Conservation (phyloP, 2,888 invertebrate genomes). For the Mesorhabditis sp. region DNA sequence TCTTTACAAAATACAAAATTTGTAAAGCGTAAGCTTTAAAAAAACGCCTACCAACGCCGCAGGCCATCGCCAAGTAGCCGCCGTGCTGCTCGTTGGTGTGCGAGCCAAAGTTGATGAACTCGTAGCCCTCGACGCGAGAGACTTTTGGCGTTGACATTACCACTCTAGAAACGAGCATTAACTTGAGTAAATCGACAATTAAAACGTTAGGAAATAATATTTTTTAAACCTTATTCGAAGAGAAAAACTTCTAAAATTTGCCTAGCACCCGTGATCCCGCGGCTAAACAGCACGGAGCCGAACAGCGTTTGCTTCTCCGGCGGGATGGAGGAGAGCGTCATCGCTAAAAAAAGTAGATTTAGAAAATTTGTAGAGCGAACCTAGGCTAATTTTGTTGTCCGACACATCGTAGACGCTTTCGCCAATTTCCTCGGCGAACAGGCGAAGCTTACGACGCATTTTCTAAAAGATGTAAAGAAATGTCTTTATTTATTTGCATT, state of each 20-base stretch:
- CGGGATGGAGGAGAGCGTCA: slow-evolving; percentile 44
- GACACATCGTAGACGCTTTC: slow-evolving; percentile 42
- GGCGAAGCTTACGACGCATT: slow-evolving; percentile 27
- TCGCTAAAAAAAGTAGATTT: slow-evolving; percentile 24
- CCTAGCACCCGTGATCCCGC: slow-evolving; percentile 48
- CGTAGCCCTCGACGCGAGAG: slow-evolving; percentile 31
- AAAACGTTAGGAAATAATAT: too few species aligned
- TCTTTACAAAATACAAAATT: neutral
- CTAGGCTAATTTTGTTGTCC: slow-evolving; percentile 41
- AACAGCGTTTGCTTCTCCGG: slow-evolving; percentile 39
- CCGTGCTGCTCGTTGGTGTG: slow-evolving; percentile 38
- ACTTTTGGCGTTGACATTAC: slow-evolving; percentile 25
- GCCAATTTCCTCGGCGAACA: slow-evolving; percentile 41
- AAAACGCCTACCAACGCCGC: slow-evolving; percentile 36
- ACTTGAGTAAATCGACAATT: neutral
- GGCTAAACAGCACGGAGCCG: slow-evolving; percentile 40
- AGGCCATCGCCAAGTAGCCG: slow-evolving; percentile 47
- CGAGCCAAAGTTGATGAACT: slow-evolving; percentile 44
- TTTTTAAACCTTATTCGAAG: neutral
- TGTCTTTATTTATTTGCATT: too few species aligned
- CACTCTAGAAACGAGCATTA: slow-evolving; percentile 25
- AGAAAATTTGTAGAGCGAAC: slow-evolving; percentile 15
- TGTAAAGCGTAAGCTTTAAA: neutral
- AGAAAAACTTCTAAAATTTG: slow-evolving; percentile 5
- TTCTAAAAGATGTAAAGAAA: slow-evolving; percentile 20